Base-by-base conservation (phyloP, 1,140 invertebrate species). In the Lepidurus couesii region DNA sequence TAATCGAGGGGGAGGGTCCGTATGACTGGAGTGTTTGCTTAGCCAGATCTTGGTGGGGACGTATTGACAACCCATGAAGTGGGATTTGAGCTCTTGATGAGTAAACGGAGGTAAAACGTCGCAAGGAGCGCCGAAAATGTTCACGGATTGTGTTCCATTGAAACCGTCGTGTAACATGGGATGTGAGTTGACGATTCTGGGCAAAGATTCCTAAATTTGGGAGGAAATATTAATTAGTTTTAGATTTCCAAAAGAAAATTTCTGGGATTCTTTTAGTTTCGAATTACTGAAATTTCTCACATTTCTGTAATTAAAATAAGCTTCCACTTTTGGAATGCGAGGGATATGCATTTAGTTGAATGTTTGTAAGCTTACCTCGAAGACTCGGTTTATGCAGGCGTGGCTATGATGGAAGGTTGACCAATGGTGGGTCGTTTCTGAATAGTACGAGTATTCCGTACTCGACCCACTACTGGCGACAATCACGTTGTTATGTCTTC, bases 101-200 rank as follows among this genome's bases (percentile, higher is more conserved):
- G 84, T 84, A 76, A 86, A 86, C 13, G 86, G 85, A 7, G 86
- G 86, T 16, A 80, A 82, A 74, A 86, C 83, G 78, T 87, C 83
- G 81, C 87, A 88, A 0, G 87, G 87, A 6, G 87, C 87, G 13
- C 87, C 87, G 79, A 86, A 86, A 8, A 87, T 82, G 34, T 85
- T 87, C 16, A 83, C 77, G 42, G 79, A 81, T 1, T 84, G 81
- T 9, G 26, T 77, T 4, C 84, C 84, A 44, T 81, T 78, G 7
- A 83, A 82, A 7, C 82, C 81, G 45, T 84, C 83, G 74, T 81
- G 81, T 65, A 65, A 16, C 21, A 21, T 21, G 1, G 53, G 53
- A 21, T 65, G 53, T 65, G 53, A 65, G 9, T 13, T 21, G 16
- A 65, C 53, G 53, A 65, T 65, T 65, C 53, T 13, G 53, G 53